Conservation (phyloP, 2,113 vertebrate species). For the Equus quagga region DNA sequence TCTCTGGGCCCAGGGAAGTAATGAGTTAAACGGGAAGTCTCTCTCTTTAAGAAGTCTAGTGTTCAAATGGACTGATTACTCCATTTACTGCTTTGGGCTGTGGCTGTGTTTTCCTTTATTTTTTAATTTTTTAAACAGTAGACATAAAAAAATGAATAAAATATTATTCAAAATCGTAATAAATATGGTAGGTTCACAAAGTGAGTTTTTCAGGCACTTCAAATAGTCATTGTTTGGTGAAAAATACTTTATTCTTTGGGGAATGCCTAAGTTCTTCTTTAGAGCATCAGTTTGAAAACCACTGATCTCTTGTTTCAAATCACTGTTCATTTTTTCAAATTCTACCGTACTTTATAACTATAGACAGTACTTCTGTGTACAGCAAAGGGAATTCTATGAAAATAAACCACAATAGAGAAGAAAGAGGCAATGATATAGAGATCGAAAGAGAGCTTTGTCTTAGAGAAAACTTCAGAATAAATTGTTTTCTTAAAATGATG, state of each 20-base stretch:
- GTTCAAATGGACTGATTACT: background rate
- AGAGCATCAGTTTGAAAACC: background rate
- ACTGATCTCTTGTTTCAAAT: background rate
- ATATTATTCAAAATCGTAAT: background rate
- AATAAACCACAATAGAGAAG: background rate
- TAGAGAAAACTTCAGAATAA: background rate
- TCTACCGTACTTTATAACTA: background rate
- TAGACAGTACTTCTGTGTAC: background rate
- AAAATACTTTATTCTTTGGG: background rate
- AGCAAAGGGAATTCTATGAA: constrained; percentile 2
- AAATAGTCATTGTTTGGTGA: background rate
- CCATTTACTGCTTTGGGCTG: background rate
- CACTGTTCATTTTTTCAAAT: constrained; percentile 11
- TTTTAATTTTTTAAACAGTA: background rate
- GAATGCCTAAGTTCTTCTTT: background rate
- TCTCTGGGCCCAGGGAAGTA: background rate
- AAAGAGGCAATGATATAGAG: background rate
- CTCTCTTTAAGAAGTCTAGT: background rate
- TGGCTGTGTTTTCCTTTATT: background rate
- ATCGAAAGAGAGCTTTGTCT: background rate
- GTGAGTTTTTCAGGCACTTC: background rate
- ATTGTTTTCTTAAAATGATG: background rate
- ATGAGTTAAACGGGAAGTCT: background rate
- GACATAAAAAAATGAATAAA: background rate
- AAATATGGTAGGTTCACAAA: background rate